Evolutionary conservation across 2,888 invertebrate genomes (phyloP).

Genomic region (Pocota personata): DNA sequence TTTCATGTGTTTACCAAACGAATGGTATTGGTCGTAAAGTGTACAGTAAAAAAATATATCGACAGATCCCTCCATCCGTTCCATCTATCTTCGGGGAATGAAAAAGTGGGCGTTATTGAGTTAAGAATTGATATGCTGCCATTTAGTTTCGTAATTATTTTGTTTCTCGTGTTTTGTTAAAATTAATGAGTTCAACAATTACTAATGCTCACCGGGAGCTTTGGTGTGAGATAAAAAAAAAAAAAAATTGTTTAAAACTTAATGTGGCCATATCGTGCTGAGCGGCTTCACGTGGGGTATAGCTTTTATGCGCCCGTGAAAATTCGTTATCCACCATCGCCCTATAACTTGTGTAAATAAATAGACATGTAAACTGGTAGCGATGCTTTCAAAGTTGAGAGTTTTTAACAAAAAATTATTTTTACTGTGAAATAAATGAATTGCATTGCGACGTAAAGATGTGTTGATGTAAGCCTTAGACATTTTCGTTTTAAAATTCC

Average conservation of each 20-base stretch:
- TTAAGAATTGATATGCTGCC: neutral
- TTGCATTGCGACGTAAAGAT: too few relatives aligned
- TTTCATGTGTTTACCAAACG: slow-evolving; percentile 21
- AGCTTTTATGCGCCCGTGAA: neutral
- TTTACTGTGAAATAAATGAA: too few relatives aligned
- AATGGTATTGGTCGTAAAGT: slow-evolving; percentile 21
- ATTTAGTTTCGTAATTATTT: neutral
- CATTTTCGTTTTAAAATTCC: too few relatives aligned
- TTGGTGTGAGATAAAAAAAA: neutral
- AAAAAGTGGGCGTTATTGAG: neutral
- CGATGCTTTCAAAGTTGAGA: too few relatives aligned
- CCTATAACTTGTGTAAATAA: neutral
- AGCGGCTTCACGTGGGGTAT: neutral
- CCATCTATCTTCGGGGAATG: neutral
- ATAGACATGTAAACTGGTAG: neutral
- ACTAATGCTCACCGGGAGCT: neutral
- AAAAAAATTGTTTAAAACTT: neutral
- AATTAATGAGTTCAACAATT: neutral
- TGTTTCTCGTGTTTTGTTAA: neutral
- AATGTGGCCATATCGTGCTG: neutral
- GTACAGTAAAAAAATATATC: slow-evolving; percentile 3
- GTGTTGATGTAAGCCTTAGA: too few relatives aligned
- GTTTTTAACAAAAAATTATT: too few relatives aligned
- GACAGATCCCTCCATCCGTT: slow-evolving; percentile 6
- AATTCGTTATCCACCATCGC: neutral